Conservation (phyloP, 2,113 vertebrate genomes). For the Pavo muticus region DNA sequence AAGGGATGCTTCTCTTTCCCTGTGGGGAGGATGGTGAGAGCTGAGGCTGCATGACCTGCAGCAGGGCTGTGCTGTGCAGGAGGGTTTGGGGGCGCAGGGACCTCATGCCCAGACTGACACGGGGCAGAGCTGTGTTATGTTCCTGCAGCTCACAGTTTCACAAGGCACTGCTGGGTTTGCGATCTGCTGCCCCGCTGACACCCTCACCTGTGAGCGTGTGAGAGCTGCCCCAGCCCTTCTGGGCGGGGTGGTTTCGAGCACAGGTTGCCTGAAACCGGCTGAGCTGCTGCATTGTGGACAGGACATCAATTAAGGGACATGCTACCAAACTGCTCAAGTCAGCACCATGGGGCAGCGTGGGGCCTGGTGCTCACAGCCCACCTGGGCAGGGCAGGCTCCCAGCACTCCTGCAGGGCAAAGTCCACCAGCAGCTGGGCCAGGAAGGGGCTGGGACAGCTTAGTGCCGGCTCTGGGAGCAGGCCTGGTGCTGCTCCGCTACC, state of each 20-base stretch:
- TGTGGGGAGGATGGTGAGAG: not conserved
- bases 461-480: not conserved
- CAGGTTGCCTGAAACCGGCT: constrained; percentile 57
- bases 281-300: not conserved
- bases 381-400: not conserved
- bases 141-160: not conserved
- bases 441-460: not conserved
- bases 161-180: not conserved
- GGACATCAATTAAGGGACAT: constrained; percentile 56
- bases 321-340: constrained; percentile 26
- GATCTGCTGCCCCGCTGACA: not conserved
- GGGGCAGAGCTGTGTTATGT: not conserved
- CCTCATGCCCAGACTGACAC: fast-evolving
- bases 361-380: fast-evolving
- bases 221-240: constrained; percentile 37
- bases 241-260: constrained; percentile 70
- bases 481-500: not conserved
- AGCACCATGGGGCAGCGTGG: not conserved
- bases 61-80: not conserved
- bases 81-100: not conserved
- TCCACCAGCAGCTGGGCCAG: not conserved
- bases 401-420: fast-evolving
- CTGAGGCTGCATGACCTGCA: not conserved
- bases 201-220: fast-evolving
- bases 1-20: not conserved